A percentile compares a stretch with the other conserved stretches of the same genome.
Conservation (phyloP, 2,113 vertebrate genomes). For the Alligator sinensis region DNA sequence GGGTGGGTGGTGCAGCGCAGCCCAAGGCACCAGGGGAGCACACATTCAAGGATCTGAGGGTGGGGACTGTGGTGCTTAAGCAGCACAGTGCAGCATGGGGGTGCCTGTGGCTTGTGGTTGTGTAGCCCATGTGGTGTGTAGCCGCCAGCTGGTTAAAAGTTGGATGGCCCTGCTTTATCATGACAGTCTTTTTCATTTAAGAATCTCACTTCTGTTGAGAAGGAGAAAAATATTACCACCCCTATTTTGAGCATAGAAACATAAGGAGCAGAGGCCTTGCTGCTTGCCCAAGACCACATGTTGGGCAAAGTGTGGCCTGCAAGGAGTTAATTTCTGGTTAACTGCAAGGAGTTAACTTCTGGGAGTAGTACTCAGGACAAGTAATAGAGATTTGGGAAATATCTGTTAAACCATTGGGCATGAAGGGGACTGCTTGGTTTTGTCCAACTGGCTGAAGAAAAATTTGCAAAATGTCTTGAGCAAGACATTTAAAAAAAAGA, state of each 20-base stretch:
- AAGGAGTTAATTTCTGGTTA: no score
- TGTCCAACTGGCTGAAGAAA: not conserved
- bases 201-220: not conserved
- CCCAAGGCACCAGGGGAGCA: no score
- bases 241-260: not conserved
- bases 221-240: not conserved
- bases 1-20: no score
- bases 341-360: no score
- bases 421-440: not conserved
- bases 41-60: no score
- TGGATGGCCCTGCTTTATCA: no score
- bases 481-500: not conserved
- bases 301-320: not conserved
- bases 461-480: not conserved
- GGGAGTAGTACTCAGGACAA: no score
- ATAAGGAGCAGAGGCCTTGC: not conserved
- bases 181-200: not conserved
- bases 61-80: no score
- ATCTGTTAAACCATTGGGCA: not conserved
- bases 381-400: not conserved
- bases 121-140: no score
- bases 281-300: not conserved
- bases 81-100: no score
- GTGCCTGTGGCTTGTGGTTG: no score
- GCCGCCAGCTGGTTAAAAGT: no score